phyloP scores from a whole-genome alignment of 30 jellyfish, hydroid and myxozoan species.

The Cassiopea xamachana region DNA sequence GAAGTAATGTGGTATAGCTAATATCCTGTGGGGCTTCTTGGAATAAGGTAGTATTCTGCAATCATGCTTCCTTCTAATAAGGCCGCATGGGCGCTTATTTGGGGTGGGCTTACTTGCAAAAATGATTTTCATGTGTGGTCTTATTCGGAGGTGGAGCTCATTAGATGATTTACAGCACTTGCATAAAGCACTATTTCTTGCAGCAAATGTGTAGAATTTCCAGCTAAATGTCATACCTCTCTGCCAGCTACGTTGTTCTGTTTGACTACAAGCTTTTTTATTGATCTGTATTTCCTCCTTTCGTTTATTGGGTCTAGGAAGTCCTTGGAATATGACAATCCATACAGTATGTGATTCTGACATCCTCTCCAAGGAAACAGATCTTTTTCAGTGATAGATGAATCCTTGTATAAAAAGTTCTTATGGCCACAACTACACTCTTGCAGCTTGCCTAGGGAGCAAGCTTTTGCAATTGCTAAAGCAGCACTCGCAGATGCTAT shows the following conservation, averaged over 20 bases:
- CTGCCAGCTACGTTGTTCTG: slow-evolving; percentile 83
- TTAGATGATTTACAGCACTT: no score
- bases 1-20: no score
- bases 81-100: no score
- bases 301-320: slow-evolving; percentile 72
- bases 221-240: slow-evolving; percentile 47
- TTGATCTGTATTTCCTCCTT: slow-evolving; percentile 58
- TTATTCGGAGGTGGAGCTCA: no score
- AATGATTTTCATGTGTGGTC: no score
- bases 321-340: slow-evolving; percentile 63
- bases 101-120: no score
- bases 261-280: slow-evolving; percentile 58
- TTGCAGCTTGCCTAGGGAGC: slow-evolving; percentile 65
- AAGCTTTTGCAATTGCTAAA: slow-evolving; percentile 66
- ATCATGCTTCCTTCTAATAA: no score
- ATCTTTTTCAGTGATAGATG: slow-evolving; percentile 36
- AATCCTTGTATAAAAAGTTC: slow-evolving; percentile 34
- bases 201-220: not conserved
- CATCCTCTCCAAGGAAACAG: slow-evolving; percentile 74
- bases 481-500: slow-evolving; percentile 89
- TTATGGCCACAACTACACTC: slow-evolving; percentile 65
- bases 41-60: no score
- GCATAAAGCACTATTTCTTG: no score
- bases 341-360: slow-evolving; percentile 49
- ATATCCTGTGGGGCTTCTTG: no score